A percentile compares a stretch with the other conserved stretches of the same genome.
phyloP scores from a whole-genome alignment of 2,113 vertebrate genomes.

The Cinclus mexicanus region DNA sequence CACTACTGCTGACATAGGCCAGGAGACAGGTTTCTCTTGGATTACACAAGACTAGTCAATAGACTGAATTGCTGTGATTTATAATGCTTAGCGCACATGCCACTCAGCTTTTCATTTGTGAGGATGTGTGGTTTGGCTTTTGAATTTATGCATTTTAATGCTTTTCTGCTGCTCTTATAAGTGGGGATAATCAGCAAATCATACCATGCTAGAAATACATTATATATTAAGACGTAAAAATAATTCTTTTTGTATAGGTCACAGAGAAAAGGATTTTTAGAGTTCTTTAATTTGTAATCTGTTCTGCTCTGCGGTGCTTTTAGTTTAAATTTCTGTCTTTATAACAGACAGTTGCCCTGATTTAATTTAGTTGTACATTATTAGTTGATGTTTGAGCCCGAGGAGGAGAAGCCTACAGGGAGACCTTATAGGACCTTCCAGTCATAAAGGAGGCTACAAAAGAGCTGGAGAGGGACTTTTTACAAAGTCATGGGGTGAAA shows the following conservation, averaged over 20 bases:
- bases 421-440: background rate
- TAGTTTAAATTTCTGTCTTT: slow-evolving; percentile 7
- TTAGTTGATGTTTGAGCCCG: background rate
- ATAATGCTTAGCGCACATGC: background rate
- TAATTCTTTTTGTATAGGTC: background rate
- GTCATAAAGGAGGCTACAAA: background rate
- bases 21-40: background rate
- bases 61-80: slow-evolving; percentile 16
- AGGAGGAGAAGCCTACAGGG: background rate
- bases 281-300: background rate
- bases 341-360: background rate
- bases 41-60: background rate
- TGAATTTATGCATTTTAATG: background rate
- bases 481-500: background rate
- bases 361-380: background rate
- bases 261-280: background rate
- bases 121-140: background rate
- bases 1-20: background rate
- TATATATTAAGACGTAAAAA: background rate
- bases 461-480: background rate
- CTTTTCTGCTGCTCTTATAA: background rate
- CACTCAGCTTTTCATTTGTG: background rate
- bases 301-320: background rate
- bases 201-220: background rate
- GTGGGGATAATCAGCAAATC: background rate